Base-by-base conservation (phyloP, 1,140 invertebrate species). In the Rhyzopertha dominica region DNA sequence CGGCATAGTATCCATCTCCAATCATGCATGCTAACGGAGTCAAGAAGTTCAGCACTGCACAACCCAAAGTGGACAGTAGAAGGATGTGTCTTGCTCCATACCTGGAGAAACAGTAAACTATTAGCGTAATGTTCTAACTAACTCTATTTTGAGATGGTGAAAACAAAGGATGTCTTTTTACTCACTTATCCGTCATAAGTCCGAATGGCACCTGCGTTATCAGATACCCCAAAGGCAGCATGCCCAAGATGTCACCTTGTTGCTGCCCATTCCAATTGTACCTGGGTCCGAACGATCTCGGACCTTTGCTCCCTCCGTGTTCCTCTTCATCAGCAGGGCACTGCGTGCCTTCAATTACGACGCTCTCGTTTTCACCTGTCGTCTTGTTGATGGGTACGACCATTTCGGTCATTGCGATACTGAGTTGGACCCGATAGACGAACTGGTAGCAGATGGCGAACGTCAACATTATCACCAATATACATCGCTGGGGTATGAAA, bases 321-420 rank as follows among this genome's bases (percentile, higher is more conserved):
- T 42, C 51, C 16, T 31, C 47, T 16, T 42, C 13, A 43, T 30
- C 36, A 42, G 29, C 4, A 16, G 17, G 3, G 8, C n/a, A 8
- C 19, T n/a, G 22, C 24, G 24, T 35, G 40, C 16, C 12, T 14
- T 22, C 36, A 37, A 7, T 35, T 9, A 1, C 29, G 43, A 26
- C 43, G 4, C 28, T 31, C 7, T 23, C 28, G 13, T 20, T 23
- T 2, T 32, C 28, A 3, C 31, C 35, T 8, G 9, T 29, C 28
- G 8, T 23, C 5, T 8, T 5, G 19, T 51, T 28, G 9, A 18
- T 4, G 2, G 32, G 39, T 22, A 17, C 9, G 3, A 51, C 34
- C 43, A 54, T 54, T 18, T 54, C 52, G 5, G 44, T 43, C 13
- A 54, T 54, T 4, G 52, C 52, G 3, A 54, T 49, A 25, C 51